Percentiles rank a stretch among this genome's conserved stretches.
These are phyloP conservation scores for Epirrhoe tristata DNA, from an alignment of 2,888 invertebrate genomes.

Conservation along the genomic window DNA sequence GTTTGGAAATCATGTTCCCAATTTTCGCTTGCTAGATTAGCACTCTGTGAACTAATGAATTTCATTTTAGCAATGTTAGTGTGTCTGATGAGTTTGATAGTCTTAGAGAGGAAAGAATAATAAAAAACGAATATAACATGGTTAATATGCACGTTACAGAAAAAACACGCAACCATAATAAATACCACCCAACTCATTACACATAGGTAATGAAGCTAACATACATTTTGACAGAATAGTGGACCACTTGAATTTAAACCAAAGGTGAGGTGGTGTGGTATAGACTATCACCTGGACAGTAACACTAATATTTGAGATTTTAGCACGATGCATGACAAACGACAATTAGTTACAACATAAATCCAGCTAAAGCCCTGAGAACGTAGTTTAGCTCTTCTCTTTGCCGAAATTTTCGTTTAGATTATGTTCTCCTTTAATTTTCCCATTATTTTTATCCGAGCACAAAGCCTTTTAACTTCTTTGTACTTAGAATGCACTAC, in stretches of 20 bases:
- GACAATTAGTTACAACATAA: constrained; percentile 7
- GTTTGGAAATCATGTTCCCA: neutral
- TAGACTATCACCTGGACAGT: constrained; percentile 25
- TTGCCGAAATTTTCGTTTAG: constrained; percentile 20
- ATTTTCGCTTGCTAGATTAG: neutral
- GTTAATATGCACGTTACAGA: constrained; percentile 1
- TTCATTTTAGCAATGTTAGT: neutral
- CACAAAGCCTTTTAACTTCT: constrained; percentile 41
- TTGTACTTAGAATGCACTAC: constrained; percentile 49
- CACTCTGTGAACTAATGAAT: neutral
- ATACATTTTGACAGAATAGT: constrained; percentile 74
- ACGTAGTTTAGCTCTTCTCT: constrained; percentile 14
- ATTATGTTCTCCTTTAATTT: constrained; percentile 15
- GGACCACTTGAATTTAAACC: constrained; percentile 66
- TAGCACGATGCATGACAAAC: constrained; percentile 66
- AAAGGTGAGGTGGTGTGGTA: constrained; percentile 63
- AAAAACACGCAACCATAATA: constrained; percentile 12
- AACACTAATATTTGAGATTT: constrained; percentile 29
- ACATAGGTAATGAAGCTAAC: constrained; percentile 46
- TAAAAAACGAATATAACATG: neutral
- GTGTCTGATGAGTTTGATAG: neutral
- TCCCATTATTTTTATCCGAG: constrained; percentile 34
- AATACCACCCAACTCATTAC: constrained; percentile 39
- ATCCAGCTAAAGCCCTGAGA: neutral
- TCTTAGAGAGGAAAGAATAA: neutral